Base-by-base conservation (phyloP, 2,797 vertebrate genomes). In the Hyperoplus lanceolatus region DNA sequence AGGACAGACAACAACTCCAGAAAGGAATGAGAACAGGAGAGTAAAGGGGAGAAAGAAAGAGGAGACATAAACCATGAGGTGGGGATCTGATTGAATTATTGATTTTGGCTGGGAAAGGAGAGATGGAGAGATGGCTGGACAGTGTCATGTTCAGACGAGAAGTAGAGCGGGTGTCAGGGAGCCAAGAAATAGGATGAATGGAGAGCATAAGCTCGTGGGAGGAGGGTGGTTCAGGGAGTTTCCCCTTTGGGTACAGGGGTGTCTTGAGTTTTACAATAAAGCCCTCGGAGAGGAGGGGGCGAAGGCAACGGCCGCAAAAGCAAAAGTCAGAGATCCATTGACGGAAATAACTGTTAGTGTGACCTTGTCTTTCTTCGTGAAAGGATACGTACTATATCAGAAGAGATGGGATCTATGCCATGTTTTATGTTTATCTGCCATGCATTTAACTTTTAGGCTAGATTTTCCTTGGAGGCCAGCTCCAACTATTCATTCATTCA, bases 71-170 rank as follows among this genome's bases (percentile, higher is more conserved):
- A 86, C 64, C 74, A 64, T 51, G 59, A 81, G 79, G 42, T 42
- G 53, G 87, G 67, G 62, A 79, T 65, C 53, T 16, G 6, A 90
- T 75, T 96, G 77, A 95, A 95, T 95, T 92, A 96, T 95, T 95
- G 84, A 96, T 92, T 79, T 29, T 46, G 48, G 56, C 85, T 74
- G 71, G 79, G 93, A 93, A 94, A 95, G 88, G 55, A 89, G 93
- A 94, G 91, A 87, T 83, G 81, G 87, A 59, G 29, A 29, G 29
- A 29, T 29, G 29, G 29, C 77, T 18, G 49, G 74, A 65, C 49
- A 48, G 92, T 90, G 84, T 93, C 88, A 48, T 76, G 90, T 92
- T 94, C 83, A 75, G 68, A 85, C 10, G 45, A 60, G 51, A 68
- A 75, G 55, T 58, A 41, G 16, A 46, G 50, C 59, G 13, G 13